Percentiles rank a stretch among this genome's conserved stretches.
phyloP scores from a whole-genome alignment of 2,888 invertebrate genomes.

The Aromia moschata region DNA sequence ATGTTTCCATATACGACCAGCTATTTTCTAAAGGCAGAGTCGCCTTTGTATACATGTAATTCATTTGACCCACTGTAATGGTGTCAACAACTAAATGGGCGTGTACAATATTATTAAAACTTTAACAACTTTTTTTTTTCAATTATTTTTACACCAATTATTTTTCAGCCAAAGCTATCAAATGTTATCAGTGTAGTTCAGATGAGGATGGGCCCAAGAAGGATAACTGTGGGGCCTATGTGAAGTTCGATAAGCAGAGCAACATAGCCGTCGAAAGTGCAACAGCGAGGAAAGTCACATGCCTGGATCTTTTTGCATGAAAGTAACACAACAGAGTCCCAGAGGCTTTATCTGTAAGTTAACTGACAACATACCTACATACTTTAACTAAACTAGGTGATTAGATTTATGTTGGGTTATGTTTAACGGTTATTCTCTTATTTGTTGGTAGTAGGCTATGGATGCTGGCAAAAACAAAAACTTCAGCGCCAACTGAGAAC shows the following conservation, averaged over 20 bases:
- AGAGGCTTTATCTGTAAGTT: constrained; percentile 94
- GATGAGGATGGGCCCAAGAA: constrained; percentile 81
- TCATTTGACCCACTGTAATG: not conserved
- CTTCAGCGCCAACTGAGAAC: no score
- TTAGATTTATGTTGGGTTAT: no score
- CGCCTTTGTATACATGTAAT: not conserved
- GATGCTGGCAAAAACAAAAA: not conserved
- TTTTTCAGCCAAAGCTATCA: constrained; percentile 73
- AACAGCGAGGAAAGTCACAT: constrained; percentile 92
- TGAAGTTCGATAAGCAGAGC: constrained; percentile 81
- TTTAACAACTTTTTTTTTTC: no score
- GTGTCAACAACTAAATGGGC: constrained; percentile 19
- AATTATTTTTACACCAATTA: no score
- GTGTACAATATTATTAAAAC: constrained; percentile 1
- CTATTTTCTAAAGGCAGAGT: not conserved
- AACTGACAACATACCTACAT: no score
- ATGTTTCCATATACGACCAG: constrained; percentile 11
- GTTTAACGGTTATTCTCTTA: no score
- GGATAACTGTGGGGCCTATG: constrained; percentile 92
- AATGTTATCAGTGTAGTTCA: constrained; percentile 95
- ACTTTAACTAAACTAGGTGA: no score
- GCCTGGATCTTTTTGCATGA: constrained; percentile 97
- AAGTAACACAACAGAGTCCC: constrained; percentile 92
- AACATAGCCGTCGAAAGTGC: constrained; percentile 93
- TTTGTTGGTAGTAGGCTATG: no score